Percentiles rank a stretch among this genome's conserved stretches.
phyloP scores from a whole-genome alignment of 37 sponge, comb jelly and placozoan species.

The Agelas oroides region DNA sequence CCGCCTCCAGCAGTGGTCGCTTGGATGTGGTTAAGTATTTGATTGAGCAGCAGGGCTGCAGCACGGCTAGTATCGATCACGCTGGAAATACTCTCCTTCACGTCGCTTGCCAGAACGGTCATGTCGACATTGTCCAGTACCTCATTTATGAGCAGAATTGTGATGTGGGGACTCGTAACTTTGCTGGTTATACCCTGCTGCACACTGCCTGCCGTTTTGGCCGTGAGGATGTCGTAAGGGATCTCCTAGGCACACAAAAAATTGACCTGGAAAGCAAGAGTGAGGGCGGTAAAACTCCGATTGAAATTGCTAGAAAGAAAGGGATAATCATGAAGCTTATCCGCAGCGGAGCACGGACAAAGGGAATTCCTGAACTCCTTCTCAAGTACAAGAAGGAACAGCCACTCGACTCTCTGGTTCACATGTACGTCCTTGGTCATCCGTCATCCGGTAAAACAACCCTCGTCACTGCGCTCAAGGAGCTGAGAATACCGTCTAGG shows the following conservation, averaged over 20 bases:
- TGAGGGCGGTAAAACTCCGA: background rate
- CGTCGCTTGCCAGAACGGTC: slow-evolving; percentile 37
- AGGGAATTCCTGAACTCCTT: background rate
- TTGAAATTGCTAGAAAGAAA: slow-evolving; percentile 19
- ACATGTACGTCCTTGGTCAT: slow-evolving; percentile 55
- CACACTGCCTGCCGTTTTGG: slow-evolving; percentile 36
- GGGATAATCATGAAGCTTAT: slow-evolving; percentile 40
- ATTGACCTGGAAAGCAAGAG: slow-evolving; percentile 18
- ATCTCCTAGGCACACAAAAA: slow-evolving; percentile 17
- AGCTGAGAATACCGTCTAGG: background rate
- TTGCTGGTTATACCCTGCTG: slow-evolving; percentile 28
- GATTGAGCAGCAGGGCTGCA: slow-evolving; percentile 22
- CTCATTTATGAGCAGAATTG: slow-evolving; percentile 4
- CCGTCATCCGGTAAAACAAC: slow-evolving; percentile 62
- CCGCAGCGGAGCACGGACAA: slow-evolving; percentile 36
- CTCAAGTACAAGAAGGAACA: background rate
- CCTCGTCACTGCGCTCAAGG: slow-evolving; percentile 36
- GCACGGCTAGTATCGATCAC: background rate
- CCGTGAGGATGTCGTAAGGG: slow-evolving; percentile 4
- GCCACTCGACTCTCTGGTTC: slow-evolving; percentile 26
- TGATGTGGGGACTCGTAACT: slow-evolving; percentile 9
- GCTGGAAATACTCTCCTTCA: slow-evolving; percentile 37
- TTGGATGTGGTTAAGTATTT: slow-evolving; percentile 45
- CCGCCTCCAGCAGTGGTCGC: slow-evolving; percentile 42
- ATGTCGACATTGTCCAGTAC: slow-evolving; percentile 21